Percentiles rank a stretch among this genome's conserved stretches.
Conservation (phyloP, 2,113 vertebrate genomes). For the Ranitomeya variabilis region DNA sequence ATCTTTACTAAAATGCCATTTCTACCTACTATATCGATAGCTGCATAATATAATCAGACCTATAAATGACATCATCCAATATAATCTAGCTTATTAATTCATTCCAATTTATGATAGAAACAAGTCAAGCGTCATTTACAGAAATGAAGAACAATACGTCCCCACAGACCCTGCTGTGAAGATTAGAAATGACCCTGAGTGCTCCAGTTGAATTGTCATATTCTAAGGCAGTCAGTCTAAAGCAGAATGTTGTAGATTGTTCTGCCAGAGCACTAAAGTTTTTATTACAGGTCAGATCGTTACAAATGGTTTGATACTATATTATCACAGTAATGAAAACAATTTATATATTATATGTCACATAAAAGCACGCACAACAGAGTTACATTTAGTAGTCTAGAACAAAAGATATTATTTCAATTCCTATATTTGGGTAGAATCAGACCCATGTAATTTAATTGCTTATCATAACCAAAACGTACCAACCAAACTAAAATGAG, state of each 20-base stretch:
- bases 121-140: no score
- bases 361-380: not conserved
- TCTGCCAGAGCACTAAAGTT: not conserved
- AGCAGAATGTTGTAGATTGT: not conserved
- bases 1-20: not conserved
- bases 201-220: not conserved
- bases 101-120: not conserved
- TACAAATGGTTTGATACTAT: not conserved
- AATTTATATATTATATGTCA: not conserved
- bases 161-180: not conserved
- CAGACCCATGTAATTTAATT: not conserved
- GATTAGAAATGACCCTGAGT: not conserved
- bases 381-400: not conserved
- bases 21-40: not conserved
- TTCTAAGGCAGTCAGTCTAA: not conserved
- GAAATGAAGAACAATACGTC: not conserved
- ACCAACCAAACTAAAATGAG: not conserved
- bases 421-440: not conserved
- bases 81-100: not conserved
- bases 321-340: conserved; percentile 1
- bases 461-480: not conserved
- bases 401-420: not conserved
- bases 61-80: not conserved
- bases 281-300: not conserved
- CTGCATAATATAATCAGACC: not conserved